A percentile compares a stretch with the other conserved stretches of the same genome.
Conservation (phyloP, 2,797 vertebrate species). For the Sebastes nivosus region DNA sequence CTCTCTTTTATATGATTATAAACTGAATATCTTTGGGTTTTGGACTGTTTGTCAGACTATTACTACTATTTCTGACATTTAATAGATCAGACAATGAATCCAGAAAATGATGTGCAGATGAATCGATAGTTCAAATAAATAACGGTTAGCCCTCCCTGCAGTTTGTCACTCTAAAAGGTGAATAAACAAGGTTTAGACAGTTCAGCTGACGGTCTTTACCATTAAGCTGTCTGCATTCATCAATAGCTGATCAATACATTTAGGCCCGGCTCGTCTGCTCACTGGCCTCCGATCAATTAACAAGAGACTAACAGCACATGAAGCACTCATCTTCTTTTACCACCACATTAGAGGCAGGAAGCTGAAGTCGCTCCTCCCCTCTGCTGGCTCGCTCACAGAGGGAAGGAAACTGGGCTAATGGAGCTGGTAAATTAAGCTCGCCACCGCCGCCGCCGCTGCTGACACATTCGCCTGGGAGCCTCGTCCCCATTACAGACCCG, state of each 20-base stretch:
- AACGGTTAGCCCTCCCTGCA: background rate
- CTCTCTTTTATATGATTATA: no score
- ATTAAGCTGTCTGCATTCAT: background rate
- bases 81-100: no score
- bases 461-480: conserved; percentile 52
- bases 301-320: background rate
- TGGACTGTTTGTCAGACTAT: no score
- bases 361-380: background rate
- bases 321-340: background rate
- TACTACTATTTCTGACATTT: no score
- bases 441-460: background rate
- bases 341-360: background rate
- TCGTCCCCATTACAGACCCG: conserved; percentile 66
- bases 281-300: conserved; percentile 16
- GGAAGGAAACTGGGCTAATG: conserved; percentile 63
- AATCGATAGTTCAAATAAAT: background rate
- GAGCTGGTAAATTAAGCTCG: conserved; percentile 63
- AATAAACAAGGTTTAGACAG: background rate
- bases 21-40: no score
- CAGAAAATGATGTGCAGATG: background rate
- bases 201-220: background rate
- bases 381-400: background rate
- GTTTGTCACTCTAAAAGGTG: background rate
- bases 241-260: conserved; percentile 10
- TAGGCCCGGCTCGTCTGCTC: background rate